phyloP scores from a whole-genome alignment of 2,113 vertebrate species.

The Procavia capensis region DNA sequence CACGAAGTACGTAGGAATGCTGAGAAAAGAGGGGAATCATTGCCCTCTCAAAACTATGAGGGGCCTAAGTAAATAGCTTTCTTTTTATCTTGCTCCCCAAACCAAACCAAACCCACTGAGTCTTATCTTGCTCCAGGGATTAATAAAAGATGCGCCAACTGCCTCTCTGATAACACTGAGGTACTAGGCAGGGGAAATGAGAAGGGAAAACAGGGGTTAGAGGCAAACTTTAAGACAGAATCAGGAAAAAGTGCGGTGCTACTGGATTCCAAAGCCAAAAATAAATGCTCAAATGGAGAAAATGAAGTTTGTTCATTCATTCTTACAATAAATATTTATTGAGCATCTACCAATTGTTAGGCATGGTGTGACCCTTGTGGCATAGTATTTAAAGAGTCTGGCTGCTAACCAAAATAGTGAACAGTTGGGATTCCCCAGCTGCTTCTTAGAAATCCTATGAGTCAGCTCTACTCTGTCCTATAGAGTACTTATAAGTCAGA shows the following conservation, averaged over 20 bases:
- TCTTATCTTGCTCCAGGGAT: background rate
- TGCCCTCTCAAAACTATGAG: background rate
- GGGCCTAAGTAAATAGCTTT: background rate
- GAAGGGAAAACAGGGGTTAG: background rate
- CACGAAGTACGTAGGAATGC: background rate
- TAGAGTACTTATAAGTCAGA: too few relatives aligned
- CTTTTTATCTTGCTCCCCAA: background rate
- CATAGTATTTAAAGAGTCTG: too few relatives aligned
- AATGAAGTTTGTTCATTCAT: background rate
- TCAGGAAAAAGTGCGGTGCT: background rate
- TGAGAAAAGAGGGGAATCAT: background rate
- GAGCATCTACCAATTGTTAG: background rate
- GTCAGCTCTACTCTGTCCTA: too few relatives aligned
- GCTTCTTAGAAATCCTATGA: too few relatives aligned
- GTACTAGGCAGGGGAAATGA: background rate
- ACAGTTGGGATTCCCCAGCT: too few relatives aligned
- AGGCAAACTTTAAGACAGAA: background rate
- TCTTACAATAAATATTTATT: background rate
- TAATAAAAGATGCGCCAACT: background rate
- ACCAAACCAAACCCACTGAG: too few relatives aligned
- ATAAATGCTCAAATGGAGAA: background rate
- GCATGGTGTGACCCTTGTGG: background rate
- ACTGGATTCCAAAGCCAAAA: background rate
- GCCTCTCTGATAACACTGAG: background rate
- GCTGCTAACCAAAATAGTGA: too few relatives aligned